These are phyloP conservation scores for Spisula subtruncata DNA, from an alignment of 2,888 invertebrate species.

Conservation along the genomic window DNA sequence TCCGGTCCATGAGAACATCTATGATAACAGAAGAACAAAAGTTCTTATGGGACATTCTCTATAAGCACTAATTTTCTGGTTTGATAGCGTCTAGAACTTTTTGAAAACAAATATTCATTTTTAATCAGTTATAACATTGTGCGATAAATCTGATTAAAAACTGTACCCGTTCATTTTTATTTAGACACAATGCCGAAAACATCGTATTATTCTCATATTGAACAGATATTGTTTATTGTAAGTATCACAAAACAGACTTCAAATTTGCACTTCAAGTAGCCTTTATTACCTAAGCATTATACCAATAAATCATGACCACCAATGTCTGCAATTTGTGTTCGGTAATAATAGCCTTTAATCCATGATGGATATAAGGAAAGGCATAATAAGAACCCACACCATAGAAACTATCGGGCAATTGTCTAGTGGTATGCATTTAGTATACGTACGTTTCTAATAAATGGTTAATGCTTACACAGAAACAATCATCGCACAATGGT, in stretches of 20 bases:
- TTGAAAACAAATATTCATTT: too few species aligned
- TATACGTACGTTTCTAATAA: not conserved
- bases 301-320: not conserved
- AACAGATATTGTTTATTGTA: too few species aligned
- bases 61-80: too few species aligned
- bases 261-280: constrained; percentile 15
- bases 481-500: not conserved
- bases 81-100: too few species aligned
- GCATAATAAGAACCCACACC: not conserved
- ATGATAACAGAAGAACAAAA: too few species aligned
- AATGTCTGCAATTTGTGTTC: not conserved
- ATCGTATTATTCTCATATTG: too few species aligned
- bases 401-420: constrained; percentile 12
- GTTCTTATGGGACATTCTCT: too few species aligned
- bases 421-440: constrained; percentile 10
- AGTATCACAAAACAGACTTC: not conserved
- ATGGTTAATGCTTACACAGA: not conserved
- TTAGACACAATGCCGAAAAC: too few species aligned
- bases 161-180: too few species aligned
- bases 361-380: not conserved
- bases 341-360: not conserved
- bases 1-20: too few species aligned
- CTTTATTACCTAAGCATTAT: not conserved
- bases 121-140: too few species aligned
- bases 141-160: too few species aligned